Percentiles rank a stretch among this genome's conserved stretches.
Evolutionary conservation across 2,113 vertebrate genomes (phyloP).

Genomic region (Podilymbus podiceps): DNA sequence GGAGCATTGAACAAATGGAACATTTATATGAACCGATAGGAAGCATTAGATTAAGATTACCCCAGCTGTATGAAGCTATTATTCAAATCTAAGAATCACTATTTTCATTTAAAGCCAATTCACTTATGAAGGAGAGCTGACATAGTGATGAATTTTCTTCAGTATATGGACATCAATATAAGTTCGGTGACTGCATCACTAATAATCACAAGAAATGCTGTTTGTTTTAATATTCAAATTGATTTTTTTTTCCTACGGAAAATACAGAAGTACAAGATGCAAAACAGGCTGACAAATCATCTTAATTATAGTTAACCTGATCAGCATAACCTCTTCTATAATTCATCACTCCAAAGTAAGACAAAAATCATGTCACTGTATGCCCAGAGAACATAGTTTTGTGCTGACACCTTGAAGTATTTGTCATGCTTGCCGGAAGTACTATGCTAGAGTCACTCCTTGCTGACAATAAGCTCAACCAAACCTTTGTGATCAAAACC

Average conservation of each 20-base stretch:
- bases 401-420: neutral
- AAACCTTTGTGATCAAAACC: neutral
- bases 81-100: neutral
- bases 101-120: neutral
- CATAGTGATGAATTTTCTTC: neutral
- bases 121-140: neutral
- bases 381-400: neutral
- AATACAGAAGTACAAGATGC: neutral
- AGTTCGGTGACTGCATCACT: neutral
- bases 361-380: neutral
- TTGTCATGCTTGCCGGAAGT: neutral
- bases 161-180: neutral
- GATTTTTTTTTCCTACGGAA: accelerated
- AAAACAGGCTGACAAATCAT: neutral
- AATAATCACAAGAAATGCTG: neutral
- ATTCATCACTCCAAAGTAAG: neutral
- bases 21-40: neutral
- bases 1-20: neutral
- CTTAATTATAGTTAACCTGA: neutral
- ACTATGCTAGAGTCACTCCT: neutral
- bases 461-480: neutral
- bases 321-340: neutral
- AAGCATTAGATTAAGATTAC: neutral
- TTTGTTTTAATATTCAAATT: neutral
- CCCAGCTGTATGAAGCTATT: neutral